Base-by-base conservation (phyloP, 2,888 invertebrate genomes). In the Acheta domesticus region DNA sequence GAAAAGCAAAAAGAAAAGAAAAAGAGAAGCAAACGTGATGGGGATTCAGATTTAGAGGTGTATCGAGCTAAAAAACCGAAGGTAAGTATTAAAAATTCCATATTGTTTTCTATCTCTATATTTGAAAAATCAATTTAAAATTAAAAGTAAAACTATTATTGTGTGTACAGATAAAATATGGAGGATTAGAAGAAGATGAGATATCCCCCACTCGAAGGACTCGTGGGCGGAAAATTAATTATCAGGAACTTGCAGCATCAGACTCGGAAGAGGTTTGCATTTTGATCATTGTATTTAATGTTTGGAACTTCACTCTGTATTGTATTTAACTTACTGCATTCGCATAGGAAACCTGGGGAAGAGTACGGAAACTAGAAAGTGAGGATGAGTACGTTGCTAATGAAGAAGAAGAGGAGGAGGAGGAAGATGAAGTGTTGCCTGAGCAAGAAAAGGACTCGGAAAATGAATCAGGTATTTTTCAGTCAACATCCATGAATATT, bases 191-290 rank as follows among this genome's bases (percentile, higher is more conserved):
- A 78, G 81, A 82, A 20, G 83, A 83, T 80, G 85, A 85, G 48
- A 90, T 90, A 87, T 89, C 89, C 74, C 89, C 91, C 80, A 89
- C 91, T 78, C 89, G 93, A 84, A 88, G 93, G 82, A 94, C 94
- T 0, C 86, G 94, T 11, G 94, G 93, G 82, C 90, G 91, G 83
- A 92, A 92, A 86, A 93, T 93, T 81, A 92, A 93, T 85, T 95
- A 95, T 84, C 92, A 93, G 5, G 95, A 94, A 87, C 83, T 85
- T 76, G 91, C 84, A 21, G 85, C 84, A 48, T 92, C 93, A 0
- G 94, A 94, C 85, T 93, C 92, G 77, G 94, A 92, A 85, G 93
- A 92, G 86, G 93, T 92, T 84, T 88, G 87, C 88, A 76, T 78
- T 49, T 78, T 19, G 76, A 50, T 73, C 79, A 75, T 36, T 50